Base-by-base conservation (phyloP, 2,113 vertebrate species). In the Crotalus helleri region DNA sequence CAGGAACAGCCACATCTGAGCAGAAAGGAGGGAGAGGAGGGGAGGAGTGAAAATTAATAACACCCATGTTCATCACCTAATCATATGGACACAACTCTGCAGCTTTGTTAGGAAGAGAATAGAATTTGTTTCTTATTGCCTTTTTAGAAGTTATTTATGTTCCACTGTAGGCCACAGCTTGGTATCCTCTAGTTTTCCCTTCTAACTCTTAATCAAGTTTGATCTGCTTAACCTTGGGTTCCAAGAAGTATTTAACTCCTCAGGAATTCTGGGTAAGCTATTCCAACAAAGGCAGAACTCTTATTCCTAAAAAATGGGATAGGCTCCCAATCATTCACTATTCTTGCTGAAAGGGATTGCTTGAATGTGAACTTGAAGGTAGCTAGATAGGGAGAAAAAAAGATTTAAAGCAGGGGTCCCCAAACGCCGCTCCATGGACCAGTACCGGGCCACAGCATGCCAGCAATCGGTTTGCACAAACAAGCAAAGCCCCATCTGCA, bases 311-410 rank as follows among this genome's bases (percentile, higher is more conserved):
- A 69, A 96, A 95, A 97, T 96, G 95, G 95, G 96, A 93, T 94
- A 95, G 10, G 92, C 94, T 92, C 94, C 91, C 91, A 93, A 94
- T 94, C 96, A 94, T 95, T 96, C 95, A 94, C 95, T 96, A 95
- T 94, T 95, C 94, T 96, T 95, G 96, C 95, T 96, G 96, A 90
- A 95, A 96, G 95, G 90, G 93, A 96, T 93, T 44, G 89, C 95
- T 94, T 95, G 92, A 92, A 94, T 94, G 95, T 95, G 96, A 97
- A 96, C 94, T 96, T 93, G 94, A 92, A 95, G 95, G 95, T 95
- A 96, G 94, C 94, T 96, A 90, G n/a, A 51, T 85, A 33, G 54
- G 55, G 91, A 55, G 96, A 95, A 95, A 94, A 94, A 93, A 90
- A 51, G 49, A 8, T 10, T 51, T 51, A 51, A 51, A 51, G 49